These are phyloP conservation scores for Hylaea fasciaria DNA, from an alignment of 2,888 invertebrate genomes.

Conservation along the genomic window DNA sequence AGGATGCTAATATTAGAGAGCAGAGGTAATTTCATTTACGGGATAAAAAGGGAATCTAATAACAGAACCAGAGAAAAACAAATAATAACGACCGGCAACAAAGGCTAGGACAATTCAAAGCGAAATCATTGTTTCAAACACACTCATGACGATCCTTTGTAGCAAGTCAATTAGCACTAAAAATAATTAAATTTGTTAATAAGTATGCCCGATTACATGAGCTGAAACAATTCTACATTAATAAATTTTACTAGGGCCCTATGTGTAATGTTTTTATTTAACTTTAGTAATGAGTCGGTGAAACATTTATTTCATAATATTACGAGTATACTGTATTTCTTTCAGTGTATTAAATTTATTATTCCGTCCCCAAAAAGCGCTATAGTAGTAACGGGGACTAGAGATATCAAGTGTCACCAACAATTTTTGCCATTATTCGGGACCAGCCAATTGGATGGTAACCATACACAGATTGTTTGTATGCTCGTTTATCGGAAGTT, in stretches of 20 bases:
- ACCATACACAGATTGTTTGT: not conserved
- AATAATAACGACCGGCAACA: slow-evolving; percentile 2
- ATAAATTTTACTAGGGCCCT: no score
- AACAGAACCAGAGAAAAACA: not conserved
- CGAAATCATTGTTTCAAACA: slow-evolving; percentile 5
- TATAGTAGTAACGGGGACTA: no score
- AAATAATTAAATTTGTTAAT: not conserved
- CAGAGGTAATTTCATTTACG: slow-evolving; percentile 4
- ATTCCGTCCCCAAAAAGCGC: no score
- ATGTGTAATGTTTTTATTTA: no score
- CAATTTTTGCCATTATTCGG: no score
- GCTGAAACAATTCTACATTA: not conserved
- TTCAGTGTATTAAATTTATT: no score
- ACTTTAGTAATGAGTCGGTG: no score
- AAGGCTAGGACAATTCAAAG: not conserved
- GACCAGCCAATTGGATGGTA: not conserved
- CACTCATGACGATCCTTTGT: not conserved
- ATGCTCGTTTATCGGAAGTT: slow-evolving; percentile 2
- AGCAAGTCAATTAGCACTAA: not conserved
- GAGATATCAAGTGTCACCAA: no score
- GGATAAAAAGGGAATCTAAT: slow-evolving; percentile 5
- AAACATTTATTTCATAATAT: no score
- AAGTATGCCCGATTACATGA: not conserved
- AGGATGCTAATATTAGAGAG: not conserved
- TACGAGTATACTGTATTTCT: no score